phyloP scores from a whole-genome alignment of 2,113 vertebrate species.

The Nannospalax galili region DNA sequence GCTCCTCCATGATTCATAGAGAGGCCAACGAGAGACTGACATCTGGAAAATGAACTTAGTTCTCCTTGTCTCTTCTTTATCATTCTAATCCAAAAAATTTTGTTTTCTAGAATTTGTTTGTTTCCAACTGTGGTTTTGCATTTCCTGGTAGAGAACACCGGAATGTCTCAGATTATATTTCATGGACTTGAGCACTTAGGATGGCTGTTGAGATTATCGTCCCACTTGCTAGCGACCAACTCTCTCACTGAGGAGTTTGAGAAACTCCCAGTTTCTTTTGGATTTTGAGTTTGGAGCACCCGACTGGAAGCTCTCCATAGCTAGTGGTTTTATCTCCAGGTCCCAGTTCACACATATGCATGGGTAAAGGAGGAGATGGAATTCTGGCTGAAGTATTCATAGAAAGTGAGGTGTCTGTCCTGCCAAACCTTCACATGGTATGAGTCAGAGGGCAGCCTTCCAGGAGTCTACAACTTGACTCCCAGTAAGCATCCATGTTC shows the following conservation, averaged over 20 bases:
- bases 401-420: not conserved
- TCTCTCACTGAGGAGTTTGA: not conserved
- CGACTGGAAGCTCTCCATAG: not conserved
- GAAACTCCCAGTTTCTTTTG: slow-evolving; percentile 8
- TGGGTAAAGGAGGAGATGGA: not conserved
- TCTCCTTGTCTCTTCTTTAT: slow-evolving; percentile 37
- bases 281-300: not conserved
- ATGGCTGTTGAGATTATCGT: not conserved
- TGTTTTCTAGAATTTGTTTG: slow-evolving; percentile 47
- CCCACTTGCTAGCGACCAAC: not conserved
- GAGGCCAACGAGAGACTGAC: not conserved
- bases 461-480: not conserved
- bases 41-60: not conserved
- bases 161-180: not conserved
- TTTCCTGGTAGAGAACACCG: slow-evolving; percentile 17
- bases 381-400: not conserved
- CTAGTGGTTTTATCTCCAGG: not conserved
- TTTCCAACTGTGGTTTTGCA: slow-evolving; percentile 26
- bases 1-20: slow-evolving; percentile 61
- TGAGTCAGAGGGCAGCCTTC: not conserved
- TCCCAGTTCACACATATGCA: not conserved
- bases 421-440: not conserved
- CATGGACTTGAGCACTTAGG: slow-evolving; percentile 68
- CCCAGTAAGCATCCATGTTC: not conserved
- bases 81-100: not conserved